Conservation (phyloP, 2,888 invertebrate species). For the Cataglyphis albicans region DNA sequence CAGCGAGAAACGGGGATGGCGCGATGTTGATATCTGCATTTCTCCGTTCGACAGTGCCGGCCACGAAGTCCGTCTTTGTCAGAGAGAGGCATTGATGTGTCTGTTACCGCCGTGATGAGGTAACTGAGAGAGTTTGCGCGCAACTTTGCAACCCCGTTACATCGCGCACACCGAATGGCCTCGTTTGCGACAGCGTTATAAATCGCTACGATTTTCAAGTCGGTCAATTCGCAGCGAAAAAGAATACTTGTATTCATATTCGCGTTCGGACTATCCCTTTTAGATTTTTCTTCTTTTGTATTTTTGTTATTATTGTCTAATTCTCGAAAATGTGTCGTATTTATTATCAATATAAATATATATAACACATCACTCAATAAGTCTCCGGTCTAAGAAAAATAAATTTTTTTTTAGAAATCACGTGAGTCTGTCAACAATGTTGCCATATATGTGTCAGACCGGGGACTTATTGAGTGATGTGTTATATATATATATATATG, state of each 20-base stretch:
- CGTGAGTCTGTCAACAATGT: too few relatives aligned
- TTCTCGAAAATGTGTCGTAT: neutral
- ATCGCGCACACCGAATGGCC: conserved; percentile 43
- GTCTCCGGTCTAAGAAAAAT: too few relatives aligned
- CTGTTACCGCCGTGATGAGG: conserved; percentile 40
- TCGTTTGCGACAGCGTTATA: conserved; percentile 49
- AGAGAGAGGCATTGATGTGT: conserved; percentile 50
- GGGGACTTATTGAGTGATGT: too few relatives aligned
- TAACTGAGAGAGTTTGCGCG: conserved; percentile 52
- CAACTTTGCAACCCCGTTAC: conserved; percentile 52
- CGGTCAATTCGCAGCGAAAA: conserved; percentile 31
- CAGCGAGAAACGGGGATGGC: conserved; percentile 31
- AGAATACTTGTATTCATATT: neutral
- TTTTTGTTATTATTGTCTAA: neutral
- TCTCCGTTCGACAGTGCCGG: conserved; percentile 52
- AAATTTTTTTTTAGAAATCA: too few relatives aligned
- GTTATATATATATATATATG: too few relatives aligned
- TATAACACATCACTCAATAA: too few relatives aligned
- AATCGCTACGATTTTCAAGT: conserved; percentile 51
- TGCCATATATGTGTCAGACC: too few relatives aligned
- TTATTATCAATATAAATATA: too few relatives aligned
- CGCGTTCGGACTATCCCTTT: neutral
- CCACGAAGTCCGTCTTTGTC: conserved; percentile 57
- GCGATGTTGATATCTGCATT: conserved; percentile 50
- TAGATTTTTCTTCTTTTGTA: neutral